phyloP scores from a whole-genome alignment of 2,113 vertebrate genomes.

The Scalopus aquaticus region DNA sequence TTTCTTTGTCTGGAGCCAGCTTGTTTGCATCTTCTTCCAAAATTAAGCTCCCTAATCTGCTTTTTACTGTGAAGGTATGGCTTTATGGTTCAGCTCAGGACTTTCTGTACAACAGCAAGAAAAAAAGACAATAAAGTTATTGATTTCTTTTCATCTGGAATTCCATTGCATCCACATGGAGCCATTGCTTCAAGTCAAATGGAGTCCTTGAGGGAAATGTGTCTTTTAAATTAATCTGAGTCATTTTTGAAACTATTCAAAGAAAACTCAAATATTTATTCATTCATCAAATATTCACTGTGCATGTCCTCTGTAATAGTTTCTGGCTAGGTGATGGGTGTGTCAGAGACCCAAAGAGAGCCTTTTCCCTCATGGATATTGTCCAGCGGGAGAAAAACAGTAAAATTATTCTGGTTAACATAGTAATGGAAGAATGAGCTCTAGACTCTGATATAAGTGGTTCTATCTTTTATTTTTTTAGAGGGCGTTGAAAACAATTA shows the following conservation, averaged over 20 bases:
- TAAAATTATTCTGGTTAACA: background rate
- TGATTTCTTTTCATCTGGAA: conserved; percentile 23
- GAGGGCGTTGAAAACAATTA: background rate
- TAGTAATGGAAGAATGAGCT: background rate
- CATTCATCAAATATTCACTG: background rate
- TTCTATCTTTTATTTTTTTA: background rate
- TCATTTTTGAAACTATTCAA: background rate
- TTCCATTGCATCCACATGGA: background rate
- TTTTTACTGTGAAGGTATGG: conserved; percentile 26
- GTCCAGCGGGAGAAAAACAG: background rate
- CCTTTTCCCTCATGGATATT: background rate
- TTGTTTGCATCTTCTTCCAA: background rate
- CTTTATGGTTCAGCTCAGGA: conserved; percentile 2
- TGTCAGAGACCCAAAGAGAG: too few species aligned
- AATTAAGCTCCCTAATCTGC: conserved; percentile 19
- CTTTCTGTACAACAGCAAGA: background rate
- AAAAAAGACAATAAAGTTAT: background rate
- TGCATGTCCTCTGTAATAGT: background rate
- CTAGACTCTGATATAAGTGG: background rate
- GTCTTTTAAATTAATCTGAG: background rate
- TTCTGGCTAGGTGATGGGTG: background rate
- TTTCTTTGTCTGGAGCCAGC: conserved; percentile 19
- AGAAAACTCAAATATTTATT: background rate
- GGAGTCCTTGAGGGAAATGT: background rate
- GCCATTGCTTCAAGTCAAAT: background rate